Evolutionary conservation across 2,113 vertebrate genomes (phyloP).

Genomic region (Apus apus): DNA sequence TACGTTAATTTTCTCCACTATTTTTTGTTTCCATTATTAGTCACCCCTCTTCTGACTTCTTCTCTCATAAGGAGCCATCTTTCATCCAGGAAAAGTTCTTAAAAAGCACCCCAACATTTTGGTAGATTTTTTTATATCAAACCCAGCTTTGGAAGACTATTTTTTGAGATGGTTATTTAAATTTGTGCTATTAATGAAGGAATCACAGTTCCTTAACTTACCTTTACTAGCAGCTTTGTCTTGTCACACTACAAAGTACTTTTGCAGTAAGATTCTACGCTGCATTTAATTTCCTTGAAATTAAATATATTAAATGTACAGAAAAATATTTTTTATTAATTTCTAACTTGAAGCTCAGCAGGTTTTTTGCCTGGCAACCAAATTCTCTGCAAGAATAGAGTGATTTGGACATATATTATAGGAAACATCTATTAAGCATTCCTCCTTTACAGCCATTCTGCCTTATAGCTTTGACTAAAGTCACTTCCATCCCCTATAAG

Average conservation of each 20-base stretch:
- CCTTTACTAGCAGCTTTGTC: not conserved
- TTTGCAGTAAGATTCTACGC: not conserved
- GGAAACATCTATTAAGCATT: not conserved
- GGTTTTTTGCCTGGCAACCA: not conserved
- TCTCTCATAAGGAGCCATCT: not conserved
- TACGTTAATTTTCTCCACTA: not conserved
- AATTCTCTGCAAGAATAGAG: not conserved
- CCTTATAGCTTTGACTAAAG: not conserved
- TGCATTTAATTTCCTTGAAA: not conserved
- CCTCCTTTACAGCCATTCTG: not conserved
- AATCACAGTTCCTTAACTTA: not conserved
- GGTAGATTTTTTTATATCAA: not conserved
- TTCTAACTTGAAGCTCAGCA: not conserved
- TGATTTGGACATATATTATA: not conserved
- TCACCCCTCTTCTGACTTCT: not conserved
- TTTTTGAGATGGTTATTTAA: not conserved
- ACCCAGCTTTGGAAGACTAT: not conserved
- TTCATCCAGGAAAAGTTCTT: not conserved
- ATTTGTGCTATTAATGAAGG: not conserved
- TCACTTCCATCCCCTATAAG: not conserved
- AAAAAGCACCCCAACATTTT: not conserved
- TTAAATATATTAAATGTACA: not conserved
- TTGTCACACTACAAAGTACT: not conserved
- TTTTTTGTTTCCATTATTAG: not conserved
- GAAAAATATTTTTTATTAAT: not conserved